Conservation (phyloP, 2,113 vertebrate species). For the Psophia crepitans region DNA sequence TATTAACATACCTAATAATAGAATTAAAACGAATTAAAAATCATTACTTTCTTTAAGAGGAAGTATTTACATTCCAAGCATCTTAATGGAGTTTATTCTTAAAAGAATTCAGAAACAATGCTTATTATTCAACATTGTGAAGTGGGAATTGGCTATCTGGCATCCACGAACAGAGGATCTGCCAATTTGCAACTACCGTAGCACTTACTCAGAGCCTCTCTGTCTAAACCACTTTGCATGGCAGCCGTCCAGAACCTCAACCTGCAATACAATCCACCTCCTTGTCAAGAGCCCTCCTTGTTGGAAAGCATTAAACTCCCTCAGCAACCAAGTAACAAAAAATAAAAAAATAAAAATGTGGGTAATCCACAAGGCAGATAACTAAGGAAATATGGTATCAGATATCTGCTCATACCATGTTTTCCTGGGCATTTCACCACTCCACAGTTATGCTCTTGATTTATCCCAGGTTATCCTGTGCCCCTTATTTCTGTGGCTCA, state of each 20-base stretch:
- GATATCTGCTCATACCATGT: neutral
- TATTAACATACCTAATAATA: conserved; percentile 73
- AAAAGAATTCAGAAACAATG: neutral
- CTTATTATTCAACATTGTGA: conserved; percentile 20
- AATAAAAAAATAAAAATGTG: neutral
- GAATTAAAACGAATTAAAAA: conserved; percentile 75
- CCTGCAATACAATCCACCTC: neutral
- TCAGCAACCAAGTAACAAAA: neutral
- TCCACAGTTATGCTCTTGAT: neutral
- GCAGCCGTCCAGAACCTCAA: neutral
- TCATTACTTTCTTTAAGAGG: conserved; percentile 49
- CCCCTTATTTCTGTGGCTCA: neutral
- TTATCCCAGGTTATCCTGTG: neutral
- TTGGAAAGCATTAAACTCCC: neutral
- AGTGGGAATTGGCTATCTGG: neutral
- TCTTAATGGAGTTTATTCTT: conserved; percentile 18
- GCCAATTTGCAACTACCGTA: conserved; percentile 11
- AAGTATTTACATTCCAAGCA: conserved; percentile 25
- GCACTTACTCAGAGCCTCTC: neutral
- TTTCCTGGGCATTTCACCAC: neutral
- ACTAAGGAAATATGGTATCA: neutral
- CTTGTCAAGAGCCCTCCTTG: neutral
- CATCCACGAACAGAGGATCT: neutral
- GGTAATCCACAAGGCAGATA: neutral
- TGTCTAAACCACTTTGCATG: conserved; percentile 30